Conservation (phyloP, 2,113 vertebrate genomes). For the Stigmatopora nigra region DNA sequence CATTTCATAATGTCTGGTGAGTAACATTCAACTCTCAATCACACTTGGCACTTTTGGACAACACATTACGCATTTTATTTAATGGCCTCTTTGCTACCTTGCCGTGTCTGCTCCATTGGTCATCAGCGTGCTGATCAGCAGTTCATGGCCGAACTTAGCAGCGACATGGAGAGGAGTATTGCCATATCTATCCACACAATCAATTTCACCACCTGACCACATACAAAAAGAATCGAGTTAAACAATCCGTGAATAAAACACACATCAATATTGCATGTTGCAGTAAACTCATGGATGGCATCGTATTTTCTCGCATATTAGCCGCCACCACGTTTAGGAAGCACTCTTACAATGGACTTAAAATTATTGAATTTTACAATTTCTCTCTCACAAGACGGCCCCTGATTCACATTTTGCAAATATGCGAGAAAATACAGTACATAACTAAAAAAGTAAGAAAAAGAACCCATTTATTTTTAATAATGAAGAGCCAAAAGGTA, state of each 20-base stretch:
- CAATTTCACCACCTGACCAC: conserved; percentile 85
- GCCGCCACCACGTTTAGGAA: no score
- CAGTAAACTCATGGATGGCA: neutral
- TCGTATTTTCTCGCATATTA: neutral
- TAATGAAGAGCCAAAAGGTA: neutral
- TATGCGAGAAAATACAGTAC: no score
- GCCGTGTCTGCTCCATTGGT: conserved; percentile 95
- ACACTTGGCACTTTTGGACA: neutral
- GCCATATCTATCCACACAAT: conserved; percentile 92
- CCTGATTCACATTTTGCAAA: no score
- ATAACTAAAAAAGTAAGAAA: neutral
- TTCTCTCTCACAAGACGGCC: no score
- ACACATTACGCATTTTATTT: neutral
- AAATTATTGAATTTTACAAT: no score
- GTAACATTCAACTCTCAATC: no score
- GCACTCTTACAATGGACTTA: no score
- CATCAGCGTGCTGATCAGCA: conserved; percentile 97
- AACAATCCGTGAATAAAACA: neutral
- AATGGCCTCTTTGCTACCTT: conserved; percentile 66
- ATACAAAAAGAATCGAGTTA: neutral
- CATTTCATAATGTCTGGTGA: neutral
- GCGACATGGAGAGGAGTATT: conserved; percentile 96
- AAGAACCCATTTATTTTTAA: no score
- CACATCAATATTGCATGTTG: neutral
- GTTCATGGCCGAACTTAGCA: conserved; percentile 96